A percentile compares a stretch with the other conserved stretches of the same genome.
phyloP scores from a whole-genome alignment of 1,140 invertebrate genomes.

The Drosophila subpulchrella region DNA sequence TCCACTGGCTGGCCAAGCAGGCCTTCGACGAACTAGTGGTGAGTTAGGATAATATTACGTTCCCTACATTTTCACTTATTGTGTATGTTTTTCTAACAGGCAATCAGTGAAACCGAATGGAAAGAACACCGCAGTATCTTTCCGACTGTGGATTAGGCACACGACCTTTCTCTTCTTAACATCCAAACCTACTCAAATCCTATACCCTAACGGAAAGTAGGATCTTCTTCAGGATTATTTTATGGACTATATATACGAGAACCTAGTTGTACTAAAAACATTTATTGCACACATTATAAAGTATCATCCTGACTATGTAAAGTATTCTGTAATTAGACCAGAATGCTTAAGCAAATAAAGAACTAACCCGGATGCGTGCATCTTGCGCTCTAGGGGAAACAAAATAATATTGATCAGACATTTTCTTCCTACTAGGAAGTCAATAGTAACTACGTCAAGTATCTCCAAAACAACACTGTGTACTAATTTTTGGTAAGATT shows the following conservation, averaged over 20 bases:
- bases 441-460: constrained; percentile 15
- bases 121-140: constrained; percentile 42
- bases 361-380: neutral
- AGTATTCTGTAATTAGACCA: constrained; percentile 29
- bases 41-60: neutral
- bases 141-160: constrained; percentile 16
- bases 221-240: constrained; percentile 26
- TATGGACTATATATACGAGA: constrained; percentile 13
- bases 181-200: neutral
- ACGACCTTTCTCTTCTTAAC: constrained; percentile 6
- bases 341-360: constrained; percentile 35
- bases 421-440: constrained; percentile 5
- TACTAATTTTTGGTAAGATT: constrained; percentile 3
- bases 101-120: constrained; percentile 70
- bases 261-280: constrained; percentile 29
- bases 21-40: constrained; percentile 63
- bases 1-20: constrained; percentile 74
- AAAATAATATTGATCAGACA: constrained; percentile 11
- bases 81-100: constrained; percentile 15
- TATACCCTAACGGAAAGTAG: constrained; percentile 8
- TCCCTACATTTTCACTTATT: constrained; percentile 50
- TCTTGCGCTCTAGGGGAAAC: neutral
- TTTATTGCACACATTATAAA: constrained; percentile 12
- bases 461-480: constrained; percentile 7
- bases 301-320: constrained; percentile 10